A percentile compares a stretch with the other conserved stretches of the same genome.
These are phyloP conservation scores for Leuciscus idus DNA, from an alignment of 2,113 vertebrate genomes.

Conservation along the genomic window DNA sequence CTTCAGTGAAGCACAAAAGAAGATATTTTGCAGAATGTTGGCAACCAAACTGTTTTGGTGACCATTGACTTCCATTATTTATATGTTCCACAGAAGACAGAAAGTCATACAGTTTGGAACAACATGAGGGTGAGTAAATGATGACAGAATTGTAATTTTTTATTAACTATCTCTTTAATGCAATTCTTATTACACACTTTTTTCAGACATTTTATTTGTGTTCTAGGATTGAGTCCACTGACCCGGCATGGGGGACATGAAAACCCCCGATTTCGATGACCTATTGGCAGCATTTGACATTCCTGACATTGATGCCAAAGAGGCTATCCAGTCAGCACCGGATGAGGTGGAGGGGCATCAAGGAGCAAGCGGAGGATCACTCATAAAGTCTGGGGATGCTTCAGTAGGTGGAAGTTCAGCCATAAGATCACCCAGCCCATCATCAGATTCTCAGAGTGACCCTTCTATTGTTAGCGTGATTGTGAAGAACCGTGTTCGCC, in stretches of 20 bases:
- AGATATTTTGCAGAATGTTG: neutral
- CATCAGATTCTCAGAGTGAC: constrained; percentile 67
- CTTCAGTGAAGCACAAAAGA: neutral
- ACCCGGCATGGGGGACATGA: constrained; percentile 95
- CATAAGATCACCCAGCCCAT: constrained; percentile 61
- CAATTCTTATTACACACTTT: neutral
- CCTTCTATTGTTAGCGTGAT: constrained; percentile 92
- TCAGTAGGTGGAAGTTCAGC: constrained; percentile 63
- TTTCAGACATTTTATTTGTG: neutral
- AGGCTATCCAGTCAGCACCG: constrained; percentile 89
- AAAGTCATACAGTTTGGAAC: neutral
- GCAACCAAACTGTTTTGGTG: neutral
- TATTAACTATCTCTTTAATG: neutral
- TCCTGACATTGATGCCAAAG: constrained; percentile 94
- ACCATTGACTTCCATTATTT: neutral
- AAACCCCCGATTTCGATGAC: constrained; percentile 97
- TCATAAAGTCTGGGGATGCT: constrained; percentile 52
- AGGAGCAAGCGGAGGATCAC: constrained; percentile 60
- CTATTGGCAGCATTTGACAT: constrained; percentile 97
- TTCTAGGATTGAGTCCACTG: constrained; percentile 53
- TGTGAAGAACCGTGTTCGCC: constrained; percentile 90
- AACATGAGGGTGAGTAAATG: neutral
- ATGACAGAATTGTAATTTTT: neutral
- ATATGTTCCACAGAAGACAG: too few species aligned
- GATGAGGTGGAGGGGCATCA: constrained; percentile 78